Evolutionary conservation across 2,888 invertebrate species (phyloP), one percentile per base, ranked within the genome.

Genomic region (Chaetogeoica ovagalla): DNA sequence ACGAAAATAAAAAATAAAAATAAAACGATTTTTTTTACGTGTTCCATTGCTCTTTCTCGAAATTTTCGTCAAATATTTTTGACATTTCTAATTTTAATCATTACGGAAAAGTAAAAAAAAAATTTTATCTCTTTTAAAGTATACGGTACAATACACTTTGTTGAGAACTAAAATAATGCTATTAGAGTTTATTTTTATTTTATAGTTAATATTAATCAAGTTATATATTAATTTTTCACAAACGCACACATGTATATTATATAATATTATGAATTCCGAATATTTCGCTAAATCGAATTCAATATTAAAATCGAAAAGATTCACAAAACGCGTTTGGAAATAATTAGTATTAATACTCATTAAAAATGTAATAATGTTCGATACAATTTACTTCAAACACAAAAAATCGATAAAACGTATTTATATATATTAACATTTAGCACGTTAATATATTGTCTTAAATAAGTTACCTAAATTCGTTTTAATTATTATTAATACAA

Each of bases 401-500:
- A 60, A 39, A 60, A 72, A 11, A 6, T 7, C 9, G 6, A 43
- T 19, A 19, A 52, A 1, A 48, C 13, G 11, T 15, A 48, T 15
- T 2, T 13, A 48, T 48, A 48, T 48, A 48, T 13, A 48, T 48
- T 13, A 48, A 30, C 19, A 52, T 52, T n/a, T 11, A 8, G 11
- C 30, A 19, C 11, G 39, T 8, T 21, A 48, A 48, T 48, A 9
- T 17, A 59, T 59, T 72, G 15, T 17, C 43, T 60, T 43, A 60
- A 19, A 72, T 43, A 13, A 73, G 62, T 52, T 30, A 15, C 15
- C n/a, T 63, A 15, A 63, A n/a, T 30, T 52, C 15, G 4, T 63
- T 37, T 73, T 73, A n/a, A 73, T 37, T 63, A 73, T 73, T 63
- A 52, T 48, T 48, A 62, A 73, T 62, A 30, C 37, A 63, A 17